Conservation (phyloP, 2,888 invertebrate genomes). For the Drosophila barbarae region DNA sequence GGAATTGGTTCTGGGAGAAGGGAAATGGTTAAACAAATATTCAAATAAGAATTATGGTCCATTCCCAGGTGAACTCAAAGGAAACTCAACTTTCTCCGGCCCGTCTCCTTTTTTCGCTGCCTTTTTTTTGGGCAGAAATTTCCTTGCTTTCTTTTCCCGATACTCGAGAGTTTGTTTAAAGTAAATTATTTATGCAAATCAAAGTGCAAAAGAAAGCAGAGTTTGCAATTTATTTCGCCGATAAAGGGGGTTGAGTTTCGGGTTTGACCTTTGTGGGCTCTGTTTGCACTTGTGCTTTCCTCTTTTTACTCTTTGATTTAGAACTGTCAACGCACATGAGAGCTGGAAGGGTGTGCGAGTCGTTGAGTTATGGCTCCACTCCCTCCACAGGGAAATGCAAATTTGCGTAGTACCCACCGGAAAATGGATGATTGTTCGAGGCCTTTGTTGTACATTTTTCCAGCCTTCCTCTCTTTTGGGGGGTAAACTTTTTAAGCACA, state of each 20-base stretch:
- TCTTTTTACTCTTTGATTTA: slow-evolving; percentile 50
- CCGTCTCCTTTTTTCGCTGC: slow-evolving; percentile 19
- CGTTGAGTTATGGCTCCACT: slow-evolving; percentile 22
- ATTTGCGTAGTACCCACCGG: slow-evolving; percentile 17
- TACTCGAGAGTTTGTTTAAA: slow-evolving; percentile 65
- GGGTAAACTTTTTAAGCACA: slow-evolving; percentile 26
- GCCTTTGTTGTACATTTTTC: slow-evolving; percentile 21
- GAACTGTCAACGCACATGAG: slow-evolving; percentile 30
- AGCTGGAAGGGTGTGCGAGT: slow-evolving; percentile 6
- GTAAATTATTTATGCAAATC: slow-evolving; percentile 73
- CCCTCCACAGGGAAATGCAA: slow-evolving; percentile 24
- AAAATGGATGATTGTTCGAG: slow-evolving; percentile 20
- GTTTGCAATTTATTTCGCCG: slow-evolving; percentile 62
- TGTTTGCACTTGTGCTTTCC: slow-evolving; percentile 59
- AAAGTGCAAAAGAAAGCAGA: slow-evolving; percentile 40
- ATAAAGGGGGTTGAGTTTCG: slow-evolving; percentile 15
- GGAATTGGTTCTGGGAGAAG: slow-evolving; percentile 13
- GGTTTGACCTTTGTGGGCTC: slow-evolving; percentile 56
- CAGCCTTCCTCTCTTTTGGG: not conserved
- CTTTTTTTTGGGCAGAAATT: slow-evolving; percentile 19
- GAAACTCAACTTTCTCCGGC: slow-evolving; percentile 13
- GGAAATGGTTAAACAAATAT: slow-evolving; percentile 56
- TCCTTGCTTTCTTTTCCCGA: slow-evolving; percentile 32
- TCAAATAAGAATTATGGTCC: slow-evolving; percentile 68
- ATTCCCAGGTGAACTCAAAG: slow-evolving; percentile 43